Conservation (phyloP, 2,888 invertebrate species). For the Portevinia maculata region DNA sequence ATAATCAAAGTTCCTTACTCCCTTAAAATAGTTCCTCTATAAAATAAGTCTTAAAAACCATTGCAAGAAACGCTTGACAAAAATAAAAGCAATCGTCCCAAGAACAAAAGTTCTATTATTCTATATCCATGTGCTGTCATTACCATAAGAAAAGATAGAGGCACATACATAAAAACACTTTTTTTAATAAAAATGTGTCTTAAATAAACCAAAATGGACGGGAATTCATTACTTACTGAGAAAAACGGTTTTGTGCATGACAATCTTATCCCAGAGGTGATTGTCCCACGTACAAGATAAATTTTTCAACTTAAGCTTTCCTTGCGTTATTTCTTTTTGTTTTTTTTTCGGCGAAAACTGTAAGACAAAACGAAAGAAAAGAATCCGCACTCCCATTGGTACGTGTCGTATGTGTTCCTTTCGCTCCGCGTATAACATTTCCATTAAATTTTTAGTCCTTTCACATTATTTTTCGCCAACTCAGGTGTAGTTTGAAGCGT, state of each 20-base stretch:
- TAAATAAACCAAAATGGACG: constrained; percentile 67
- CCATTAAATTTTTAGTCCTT: constrained; percentile 27
- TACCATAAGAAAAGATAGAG: constrained; percentile 53
- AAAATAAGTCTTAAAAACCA: too few relatives aligned
- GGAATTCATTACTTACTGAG: constrained; percentile 69
- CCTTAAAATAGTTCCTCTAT: too few relatives aligned
- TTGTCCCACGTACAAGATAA: constrained; percentile 68
- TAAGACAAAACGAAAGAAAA: constrained; percentile 28
- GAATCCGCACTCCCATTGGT: constrained; percentile 27
- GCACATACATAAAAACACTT: constrained; percentile 22
- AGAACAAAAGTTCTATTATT: constrained; percentile 39
- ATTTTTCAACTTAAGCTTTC: constrained; percentile 65
- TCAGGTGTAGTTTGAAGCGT: constrained; percentile 58
- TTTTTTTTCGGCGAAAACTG: constrained; percentile 32
- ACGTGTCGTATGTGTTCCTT: constrained; percentile 21
- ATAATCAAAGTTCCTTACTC: too few relatives aligned
- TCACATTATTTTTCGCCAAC: constrained; percentile 43
- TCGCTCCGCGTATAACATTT: constrained; percentile 8
- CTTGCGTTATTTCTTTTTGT: constrained; percentile 28
- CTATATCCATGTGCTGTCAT: constrained; percentile 42
- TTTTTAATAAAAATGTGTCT: constrained; percentile 60
- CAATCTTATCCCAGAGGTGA: constrained; percentile 63
- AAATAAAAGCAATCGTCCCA: not conserved
- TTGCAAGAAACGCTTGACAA: not conserved
- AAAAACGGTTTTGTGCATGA: constrained; percentile 44